Base-by-base conservation (phyloP, 1,140 invertebrate species). In the Rhynchophorus ferrugineus region DNA sequence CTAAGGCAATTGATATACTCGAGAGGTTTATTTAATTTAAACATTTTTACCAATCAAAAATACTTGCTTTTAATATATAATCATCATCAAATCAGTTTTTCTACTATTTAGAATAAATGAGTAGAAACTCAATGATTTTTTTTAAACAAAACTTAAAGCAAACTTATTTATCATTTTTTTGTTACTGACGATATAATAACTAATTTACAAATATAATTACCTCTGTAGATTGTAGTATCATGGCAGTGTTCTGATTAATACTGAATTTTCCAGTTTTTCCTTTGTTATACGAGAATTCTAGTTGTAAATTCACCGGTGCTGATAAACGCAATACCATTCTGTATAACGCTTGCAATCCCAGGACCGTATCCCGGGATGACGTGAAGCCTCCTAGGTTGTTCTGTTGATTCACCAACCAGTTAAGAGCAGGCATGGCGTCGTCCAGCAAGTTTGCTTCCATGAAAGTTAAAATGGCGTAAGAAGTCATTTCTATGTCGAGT, bases 351-450 rank as follows among this genome's bases (percentile, higher is more conserved):
- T 83, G 77, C 13, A 86, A 63, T 3, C 78, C 84, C 0, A 84
- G 67, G 1, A 81, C 75, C 0, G 83, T 85, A 55, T 85, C 84
- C 64, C 84, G 80, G 0, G 82, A 82, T 7, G 84, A 87, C 0
- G 78, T 73, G 61, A 89, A 91, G 9, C 89, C 89, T 18, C 89
- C 89, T 20, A 80, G 71, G 36, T 78, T 75, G 69, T 90, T 91
- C 44, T 85, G 73, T 64, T 90, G 82, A 21, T 78, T 73, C 3
- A 84, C 78, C 50, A 91, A 69, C 85, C 86, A 91, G 33, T 79
- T 74, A 0, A 84, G 66, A 1, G 79, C 76, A 44, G 78, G 78
- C 33, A 78, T 63, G 2, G 75, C 71, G 21, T 76, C 69, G 3
- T 77, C 75, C 3, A 82, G 71, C 1, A 75, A 72, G 8, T 77